Evolutionary conservation across 2,888 invertebrate species (phyloP).

Genomic region (Strigamia crassipes): DNA sequence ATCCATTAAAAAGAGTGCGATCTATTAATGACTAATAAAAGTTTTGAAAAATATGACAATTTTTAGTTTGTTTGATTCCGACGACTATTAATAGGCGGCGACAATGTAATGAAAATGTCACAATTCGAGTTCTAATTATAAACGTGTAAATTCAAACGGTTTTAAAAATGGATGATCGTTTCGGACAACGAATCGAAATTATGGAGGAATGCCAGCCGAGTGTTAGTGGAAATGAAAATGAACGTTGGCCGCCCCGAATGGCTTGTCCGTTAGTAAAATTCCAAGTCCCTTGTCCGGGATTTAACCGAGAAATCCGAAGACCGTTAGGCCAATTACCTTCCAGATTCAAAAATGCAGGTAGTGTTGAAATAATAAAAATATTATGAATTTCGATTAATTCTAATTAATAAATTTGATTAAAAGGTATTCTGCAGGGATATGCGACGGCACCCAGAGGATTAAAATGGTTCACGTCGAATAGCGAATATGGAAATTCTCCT

Average conservation of each 20-base stretch:
- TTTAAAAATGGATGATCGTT: background rate
- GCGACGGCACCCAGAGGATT: background rate
- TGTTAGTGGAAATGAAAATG: background rate
- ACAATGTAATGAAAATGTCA: background rate
- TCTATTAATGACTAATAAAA: background rate
- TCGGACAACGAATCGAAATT: background rate
- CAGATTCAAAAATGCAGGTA: background rate
- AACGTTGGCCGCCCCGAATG: background rate
- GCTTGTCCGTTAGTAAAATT: background rate
- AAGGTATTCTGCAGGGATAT: background rate
- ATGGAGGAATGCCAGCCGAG: background rate
- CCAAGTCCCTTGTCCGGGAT: background rate
- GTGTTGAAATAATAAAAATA: no score
- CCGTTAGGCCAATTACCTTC: background rate
- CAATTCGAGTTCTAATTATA: background rate
- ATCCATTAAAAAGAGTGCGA: background rate
- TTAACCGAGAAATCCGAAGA: background rate
- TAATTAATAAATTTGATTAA: background rate
- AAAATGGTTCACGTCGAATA: background rate
- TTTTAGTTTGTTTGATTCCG: background rate
- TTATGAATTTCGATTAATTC: no score
- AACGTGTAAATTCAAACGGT: no score
- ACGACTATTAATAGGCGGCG: background rate
- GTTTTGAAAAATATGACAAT: background rate
- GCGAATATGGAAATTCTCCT: background rate